A percentile compares a stretch with the other conserved stretches of the same genome.
These are phyloP conservation scores for Sinocyclocheilus maitianheensis DNA, from an alignment of 2,113 vertebrate genomes.

Conservation along the genomic window DNA sequence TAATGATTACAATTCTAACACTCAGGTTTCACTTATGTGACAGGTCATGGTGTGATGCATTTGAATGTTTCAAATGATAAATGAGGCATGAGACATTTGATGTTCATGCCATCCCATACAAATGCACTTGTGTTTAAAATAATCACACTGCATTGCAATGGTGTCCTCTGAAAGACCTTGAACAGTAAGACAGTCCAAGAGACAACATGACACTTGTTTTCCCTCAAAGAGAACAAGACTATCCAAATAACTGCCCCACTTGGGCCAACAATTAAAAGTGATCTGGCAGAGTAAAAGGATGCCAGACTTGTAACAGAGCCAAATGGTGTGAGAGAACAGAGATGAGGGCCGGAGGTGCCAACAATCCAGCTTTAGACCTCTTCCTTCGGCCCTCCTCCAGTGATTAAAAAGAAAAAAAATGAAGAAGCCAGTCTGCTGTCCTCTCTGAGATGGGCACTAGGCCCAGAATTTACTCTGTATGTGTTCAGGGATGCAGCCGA, in stretches of 20 bases:
- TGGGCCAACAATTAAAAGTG: constrained; percentile 26
- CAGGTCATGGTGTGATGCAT: neutral
- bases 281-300: constrained; percentile 23
- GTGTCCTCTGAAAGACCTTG: constrained; percentile 2
- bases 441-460: neutral
- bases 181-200: neutral
- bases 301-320: constrained; percentile 15
- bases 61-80: neutral
- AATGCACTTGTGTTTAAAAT: neutral
- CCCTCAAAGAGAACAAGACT: constrained; percentile 17
- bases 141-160: neutral
- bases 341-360: neutral
- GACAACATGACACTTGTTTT: constrained; percentile 20
- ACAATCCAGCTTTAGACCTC: neutral
- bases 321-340: neutral
- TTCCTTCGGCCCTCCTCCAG: neutral
- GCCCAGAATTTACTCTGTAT: neutral
- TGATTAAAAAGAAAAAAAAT: neutral
- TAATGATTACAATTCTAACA: neutral
- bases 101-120: neutral
- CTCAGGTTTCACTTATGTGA: neutral
- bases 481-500: neutral
- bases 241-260: constrained; percentile 29
- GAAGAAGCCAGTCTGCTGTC: constrained; percentile 2
- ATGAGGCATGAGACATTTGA: neutral